Evolutionary conservation across 1,140 invertebrate genomes (phyloP).

Genomic region (Chlorops oryzae): DNA sequence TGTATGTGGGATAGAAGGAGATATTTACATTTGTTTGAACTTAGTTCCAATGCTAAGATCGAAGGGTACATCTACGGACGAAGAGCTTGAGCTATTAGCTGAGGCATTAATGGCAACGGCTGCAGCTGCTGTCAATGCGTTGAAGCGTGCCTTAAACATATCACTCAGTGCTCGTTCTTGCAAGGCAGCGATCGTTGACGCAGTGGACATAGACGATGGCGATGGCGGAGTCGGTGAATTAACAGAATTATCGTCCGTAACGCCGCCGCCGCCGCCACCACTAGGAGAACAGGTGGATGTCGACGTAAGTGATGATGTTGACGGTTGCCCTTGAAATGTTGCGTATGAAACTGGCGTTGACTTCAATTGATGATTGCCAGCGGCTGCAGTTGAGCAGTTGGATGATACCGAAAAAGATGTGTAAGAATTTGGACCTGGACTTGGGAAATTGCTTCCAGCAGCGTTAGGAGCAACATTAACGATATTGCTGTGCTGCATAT

Average conservation of each 20-base stretch:
- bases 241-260: background rate
- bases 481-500: too few relatives aligned
- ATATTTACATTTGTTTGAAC: slow-evolving; percentile 34
- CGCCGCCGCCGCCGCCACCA: background rate
- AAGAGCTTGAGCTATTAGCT: background rate
- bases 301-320: too few relatives aligned
- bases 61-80: slow-evolving; percentile 27
- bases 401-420: too few relatives aligned
- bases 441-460: too few relatives aligned
- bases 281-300: too few relatives aligned
- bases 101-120: slow-evolving; percentile 10
- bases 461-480: too few relatives aligned
- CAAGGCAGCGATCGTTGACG: slow-evolving; percentile 5
- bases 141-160: slow-evolving; percentile 32
- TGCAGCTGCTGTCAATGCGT: slow-evolving; percentile 20
- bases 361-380: too few relatives aligned
- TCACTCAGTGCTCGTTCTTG: slow-evolving; percentile 26
- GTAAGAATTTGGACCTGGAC: too few relatives aligned
- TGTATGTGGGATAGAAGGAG: too few relatives aligned
- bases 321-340: too few relatives aligned
- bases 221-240: background rate
- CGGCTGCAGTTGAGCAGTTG: too few relatives aligned
- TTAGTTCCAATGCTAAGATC: slow-evolving; percentile 38
- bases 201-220: background rate
- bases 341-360: too few relatives aligned